Percentiles rank a stretch among this genome's conserved stretches.
phyloP scores from a whole-genome alignment of 1,140 invertebrate species.

The Drosophila funebris region DNA sequence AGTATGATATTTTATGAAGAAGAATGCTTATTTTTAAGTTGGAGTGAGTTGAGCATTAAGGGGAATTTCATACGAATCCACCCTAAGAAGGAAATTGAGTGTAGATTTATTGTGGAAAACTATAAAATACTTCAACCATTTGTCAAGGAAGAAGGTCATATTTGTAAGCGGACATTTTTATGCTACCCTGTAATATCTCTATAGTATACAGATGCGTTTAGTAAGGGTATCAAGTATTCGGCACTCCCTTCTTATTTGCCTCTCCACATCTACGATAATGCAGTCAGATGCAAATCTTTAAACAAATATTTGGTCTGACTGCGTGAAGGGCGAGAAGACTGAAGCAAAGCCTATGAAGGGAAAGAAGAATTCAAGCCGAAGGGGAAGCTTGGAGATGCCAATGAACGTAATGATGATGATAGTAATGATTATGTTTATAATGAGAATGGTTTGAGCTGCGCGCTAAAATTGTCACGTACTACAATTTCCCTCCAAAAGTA shows the following conservation, averaged over 20 bases:
- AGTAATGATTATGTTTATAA: conserved; percentile 3
- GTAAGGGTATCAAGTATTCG: no score
- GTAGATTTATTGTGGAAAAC: no score
- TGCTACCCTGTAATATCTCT: no score
- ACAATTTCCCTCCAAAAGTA: conserved; percentile 24
- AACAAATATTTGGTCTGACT: conserved; percentile 79
- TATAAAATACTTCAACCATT: no score
- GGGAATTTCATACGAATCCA: no score
- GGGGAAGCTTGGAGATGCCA: conserved; percentile 19
- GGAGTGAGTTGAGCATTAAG: no score
- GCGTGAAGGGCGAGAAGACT: conserved; percentile 16
- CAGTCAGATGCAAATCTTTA: conserved; percentile 70
- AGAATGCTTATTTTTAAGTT: no score
- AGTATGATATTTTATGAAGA: no score
- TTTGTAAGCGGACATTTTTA: no score
- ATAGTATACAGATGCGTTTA: no score
- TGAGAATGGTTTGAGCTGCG: conserved; percentile 48
- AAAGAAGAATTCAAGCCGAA: not conserved
- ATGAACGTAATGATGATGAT: conserved; percentile 12
- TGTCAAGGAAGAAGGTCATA: no score
- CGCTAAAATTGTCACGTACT: conserved; percentile 79
- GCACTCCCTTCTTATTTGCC: not conserved
- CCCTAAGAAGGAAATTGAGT: no score
- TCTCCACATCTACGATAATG: conserved; percentile 49
- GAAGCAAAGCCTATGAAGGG: not conserved